Percentiles rank a stretch among this genome's conserved stretches.
Evolutionary conservation across 2,888 invertebrate genomes (phyloP).

Genomic region (Parnassius mnemosyne): DNA sequence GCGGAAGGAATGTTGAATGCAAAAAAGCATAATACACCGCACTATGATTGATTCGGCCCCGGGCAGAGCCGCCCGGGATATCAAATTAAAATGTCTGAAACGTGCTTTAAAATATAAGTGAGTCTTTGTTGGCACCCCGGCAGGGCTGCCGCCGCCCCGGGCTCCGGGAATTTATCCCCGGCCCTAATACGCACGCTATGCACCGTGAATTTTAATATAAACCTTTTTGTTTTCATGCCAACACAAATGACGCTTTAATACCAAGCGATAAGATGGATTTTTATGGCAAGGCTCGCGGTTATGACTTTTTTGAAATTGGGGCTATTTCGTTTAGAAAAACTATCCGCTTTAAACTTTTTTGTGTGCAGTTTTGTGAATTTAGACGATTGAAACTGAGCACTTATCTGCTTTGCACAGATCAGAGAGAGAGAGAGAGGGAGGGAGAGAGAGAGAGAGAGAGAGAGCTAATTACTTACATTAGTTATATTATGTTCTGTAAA

Average conservation of each 20-base stretch:
- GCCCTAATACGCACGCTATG: conserved; percentile 21
- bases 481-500: too few relatives aligned
- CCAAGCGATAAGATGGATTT: background rate
- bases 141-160: conserved; percentile 11
- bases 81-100: conserved; percentile 44
- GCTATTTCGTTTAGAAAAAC: conserved; percentile 12
- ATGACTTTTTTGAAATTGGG: background rate
- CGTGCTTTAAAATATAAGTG: conserved; percentile 45
- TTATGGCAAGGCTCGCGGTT: background rate
- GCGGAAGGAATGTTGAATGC: conserved; percentile 3
- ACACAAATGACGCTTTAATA: background rate
- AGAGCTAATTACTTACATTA: too few relatives aligned
- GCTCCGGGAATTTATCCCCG: conserved; percentile 19
- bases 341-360: conserved; percentile 16
- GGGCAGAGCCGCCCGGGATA: conserved; percentile 28
- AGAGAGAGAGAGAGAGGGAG: too few relatives aligned
- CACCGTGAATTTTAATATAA: conserved; percentile 14
- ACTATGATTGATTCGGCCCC: conserved; percentile 24
- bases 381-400: conserved; percentile 10
- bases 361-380: conserved; percentile 15
- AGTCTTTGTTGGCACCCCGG: conserved; percentile 28
- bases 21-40: conserved; percentile 12
- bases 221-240: conserved; percentile 1
- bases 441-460: too few relatives aligned
- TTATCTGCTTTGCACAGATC: background rate